These are phyloP conservation scores for Coleophora flavipennella DNA, from an alignment of 2,888 invertebrate genomes.

Conservation along the genomic window DNA sequence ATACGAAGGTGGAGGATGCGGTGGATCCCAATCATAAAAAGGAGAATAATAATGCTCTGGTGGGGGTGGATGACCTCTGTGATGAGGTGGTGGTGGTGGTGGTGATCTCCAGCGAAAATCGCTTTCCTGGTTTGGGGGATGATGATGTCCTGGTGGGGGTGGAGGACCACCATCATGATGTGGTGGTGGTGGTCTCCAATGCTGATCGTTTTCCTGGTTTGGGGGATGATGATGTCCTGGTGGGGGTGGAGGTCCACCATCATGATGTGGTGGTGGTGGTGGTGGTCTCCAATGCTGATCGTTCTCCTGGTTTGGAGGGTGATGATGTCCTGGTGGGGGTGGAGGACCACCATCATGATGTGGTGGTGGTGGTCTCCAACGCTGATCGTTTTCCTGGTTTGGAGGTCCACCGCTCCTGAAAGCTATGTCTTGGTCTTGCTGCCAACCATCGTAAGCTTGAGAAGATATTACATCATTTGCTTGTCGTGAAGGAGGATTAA, in stretches of 20 bases:
- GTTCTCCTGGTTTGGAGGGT: no score
- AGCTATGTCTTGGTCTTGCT: background rate
- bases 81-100: slow-evolving; percentile 2
- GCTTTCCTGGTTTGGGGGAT: no score
- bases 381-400: background rate
- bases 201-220: slow-evolving; percentile 1
- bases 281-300: slow-evolving; percentile 9
- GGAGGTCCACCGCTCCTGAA: no score
- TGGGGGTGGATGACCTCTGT: background rate
- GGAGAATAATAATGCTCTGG: background rate
- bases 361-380: slow-evolving; percentile 6
- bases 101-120: slow-evolving; percentile 6
- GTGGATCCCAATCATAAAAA: background rate
- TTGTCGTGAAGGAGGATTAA: background rate
- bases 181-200: slow-evolving; percentile 6
- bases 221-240: slow-evolving; percentile 4
- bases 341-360: background rate
- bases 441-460: slow-evolving; percentile 7
- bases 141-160: background rate
- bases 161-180: background rate
- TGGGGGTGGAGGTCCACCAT: background rate
- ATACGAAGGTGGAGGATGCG: background rate
- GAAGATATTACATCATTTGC: no score
- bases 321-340: background rate
- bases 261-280: slow-evolving; percentile 8